Evolutionary conservation across 2,797 vertebrate genomes (phyloP).

Genomic region (Poecile montanus): DNA sequence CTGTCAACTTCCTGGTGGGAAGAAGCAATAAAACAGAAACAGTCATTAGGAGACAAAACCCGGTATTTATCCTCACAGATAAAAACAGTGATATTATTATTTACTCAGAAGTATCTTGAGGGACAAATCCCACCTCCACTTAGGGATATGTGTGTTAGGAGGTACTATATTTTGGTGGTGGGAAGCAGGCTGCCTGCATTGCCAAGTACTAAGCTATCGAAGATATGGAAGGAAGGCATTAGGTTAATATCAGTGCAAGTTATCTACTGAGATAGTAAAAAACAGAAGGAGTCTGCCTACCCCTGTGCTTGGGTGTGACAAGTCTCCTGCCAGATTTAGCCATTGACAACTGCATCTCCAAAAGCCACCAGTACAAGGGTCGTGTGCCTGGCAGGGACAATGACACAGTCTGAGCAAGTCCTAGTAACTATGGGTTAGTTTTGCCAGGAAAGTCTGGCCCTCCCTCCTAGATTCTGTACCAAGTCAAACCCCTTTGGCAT

Average conservation of each 20-base stretch:
- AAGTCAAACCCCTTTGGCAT: neutral
- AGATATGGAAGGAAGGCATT: neutral
- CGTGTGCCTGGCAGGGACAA: neutral
- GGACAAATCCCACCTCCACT: neutral
- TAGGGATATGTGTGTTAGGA: neutral
- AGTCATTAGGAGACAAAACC: slow-evolving; percentile 53
- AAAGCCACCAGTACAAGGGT: neutral
- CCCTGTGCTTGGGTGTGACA: neutral
- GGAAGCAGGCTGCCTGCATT: neutral
- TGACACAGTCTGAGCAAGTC: neutral
- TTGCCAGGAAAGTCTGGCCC: neutral
- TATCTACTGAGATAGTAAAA: neutral
- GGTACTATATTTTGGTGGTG: neutral
- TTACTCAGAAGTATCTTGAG: slow-evolving; percentile 26
- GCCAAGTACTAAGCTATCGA: neutral
- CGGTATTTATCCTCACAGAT: slow-evolving; percentile 48
- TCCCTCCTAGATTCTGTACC: neutral
- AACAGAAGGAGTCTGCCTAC: neutral
- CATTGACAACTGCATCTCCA: neutral
- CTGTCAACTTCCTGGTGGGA: slow-evolving; percentile 65
- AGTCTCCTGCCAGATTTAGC: neutral
- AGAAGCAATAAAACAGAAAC: slow-evolving; percentile 64
- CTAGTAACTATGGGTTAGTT: neutral
- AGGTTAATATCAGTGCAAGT: neutral
- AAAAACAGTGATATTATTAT: slow-evolving; percentile 43